Evolutionary conservation across 2,888 invertebrate species (phyloP).

Genomic region (Aplocera efformata): DNA sequence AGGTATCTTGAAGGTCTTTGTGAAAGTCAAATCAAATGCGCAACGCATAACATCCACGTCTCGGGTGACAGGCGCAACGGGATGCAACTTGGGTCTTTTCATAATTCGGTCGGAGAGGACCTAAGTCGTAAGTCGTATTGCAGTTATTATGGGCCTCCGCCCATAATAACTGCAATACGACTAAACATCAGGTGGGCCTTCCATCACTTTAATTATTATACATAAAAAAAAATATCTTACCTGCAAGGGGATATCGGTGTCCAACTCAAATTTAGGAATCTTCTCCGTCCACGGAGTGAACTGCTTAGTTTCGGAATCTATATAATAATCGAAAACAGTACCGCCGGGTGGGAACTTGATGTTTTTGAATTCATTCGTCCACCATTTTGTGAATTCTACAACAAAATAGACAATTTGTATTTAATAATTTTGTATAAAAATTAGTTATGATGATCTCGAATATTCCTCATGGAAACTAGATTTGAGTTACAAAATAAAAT

Average conservation of each 20-base stretch:
- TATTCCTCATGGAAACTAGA: no score
- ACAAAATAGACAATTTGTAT: slow-evolving; percentile 18
- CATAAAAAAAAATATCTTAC: slow-evolving; percentile 54
- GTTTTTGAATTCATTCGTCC: slow-evolving; percentile 97
- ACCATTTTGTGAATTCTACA: slow-evolving; percentile 97
- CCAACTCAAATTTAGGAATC: slow-evolving; percentile 94
- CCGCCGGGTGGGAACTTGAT: slow-evolving; percentile 95
- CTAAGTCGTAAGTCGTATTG: no score
- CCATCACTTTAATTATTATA: no score
- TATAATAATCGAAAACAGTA: slow-evolving; percentile 96
- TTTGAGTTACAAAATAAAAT: neutral
- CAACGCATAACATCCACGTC: no score
- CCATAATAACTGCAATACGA: no score
- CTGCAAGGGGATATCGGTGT: slow-evolving; percentile 94
- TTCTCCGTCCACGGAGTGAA: slow-evolving; percentile 95
- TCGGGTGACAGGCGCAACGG: no score
- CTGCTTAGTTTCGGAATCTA: slow-evolving; percentile 94
- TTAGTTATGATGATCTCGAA: neutral
- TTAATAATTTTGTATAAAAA: slow-evolving; percentile 53
- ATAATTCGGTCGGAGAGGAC: no score
- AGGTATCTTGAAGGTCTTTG: no score
- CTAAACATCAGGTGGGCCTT: no score
- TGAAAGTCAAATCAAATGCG: no score
- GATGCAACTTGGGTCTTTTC: no score
- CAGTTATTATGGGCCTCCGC: no score